phyloP scores from a whole-genome alignment of 2,113 vertebrate genomes.

The Ardeotis arabs region DNA sequence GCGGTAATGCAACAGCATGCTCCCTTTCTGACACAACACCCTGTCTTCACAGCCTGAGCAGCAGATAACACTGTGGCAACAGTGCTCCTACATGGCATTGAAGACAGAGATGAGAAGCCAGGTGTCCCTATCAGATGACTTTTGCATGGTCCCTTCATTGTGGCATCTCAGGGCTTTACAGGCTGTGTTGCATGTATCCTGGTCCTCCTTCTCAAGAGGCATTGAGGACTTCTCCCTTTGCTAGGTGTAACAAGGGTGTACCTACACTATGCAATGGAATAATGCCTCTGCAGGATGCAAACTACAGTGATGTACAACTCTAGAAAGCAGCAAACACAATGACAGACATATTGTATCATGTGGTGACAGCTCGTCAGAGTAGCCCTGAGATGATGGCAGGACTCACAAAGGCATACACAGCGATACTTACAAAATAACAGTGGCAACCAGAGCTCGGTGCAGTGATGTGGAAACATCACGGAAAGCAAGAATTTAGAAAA shows the following conservation, averaged over 20 bases:
- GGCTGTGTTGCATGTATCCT: background rate
- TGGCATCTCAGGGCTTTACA: background rate
- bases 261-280: background rate
- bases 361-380: background rate
- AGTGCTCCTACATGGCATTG: accelerated
- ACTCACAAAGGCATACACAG: background rate
- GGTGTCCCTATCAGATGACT: background rate
- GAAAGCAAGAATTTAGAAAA: background rate
- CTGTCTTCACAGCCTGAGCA: background rate
- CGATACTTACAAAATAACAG: background rate
- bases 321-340: background rate
- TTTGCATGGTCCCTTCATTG: background rate
- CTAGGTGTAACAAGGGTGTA: background rate
- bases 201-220: background rate
- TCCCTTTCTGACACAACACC: background rate
- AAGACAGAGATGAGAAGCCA: background rate
- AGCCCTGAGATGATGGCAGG: background rate
- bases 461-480: background rate
- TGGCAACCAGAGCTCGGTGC: background rate
- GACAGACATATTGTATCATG: background rate
- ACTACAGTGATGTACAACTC: background rate
- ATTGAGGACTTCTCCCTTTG: background rate
- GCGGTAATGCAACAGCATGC: background rate
- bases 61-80: background rate
- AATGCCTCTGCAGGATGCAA: background rate